phyloP scores from a whole-genome alignment of 2,113 vertebrate genomes.

The Psammodynastes pulverulentus region DNA sequence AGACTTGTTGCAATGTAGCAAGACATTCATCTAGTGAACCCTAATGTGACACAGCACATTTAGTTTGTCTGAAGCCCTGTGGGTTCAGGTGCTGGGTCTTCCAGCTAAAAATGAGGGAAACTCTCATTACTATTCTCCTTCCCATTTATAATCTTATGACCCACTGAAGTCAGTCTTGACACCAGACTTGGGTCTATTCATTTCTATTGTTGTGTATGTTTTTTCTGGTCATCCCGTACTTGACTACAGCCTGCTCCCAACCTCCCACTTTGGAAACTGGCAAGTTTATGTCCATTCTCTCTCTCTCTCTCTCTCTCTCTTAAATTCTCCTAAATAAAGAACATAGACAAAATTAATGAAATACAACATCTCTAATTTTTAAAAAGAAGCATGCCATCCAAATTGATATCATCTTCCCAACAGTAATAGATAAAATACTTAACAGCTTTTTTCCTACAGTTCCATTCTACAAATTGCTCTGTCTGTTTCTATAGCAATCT shows the following conservation, averaged over 20 bases:
- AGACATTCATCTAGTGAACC: not conserved
- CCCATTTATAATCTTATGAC: not conserved
- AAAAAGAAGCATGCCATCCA: slow-evolving; percentile 15
- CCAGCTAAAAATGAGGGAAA: not conserved
- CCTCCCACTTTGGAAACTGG: not conserved
- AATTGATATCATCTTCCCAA: slow-evolving; percentile 44
- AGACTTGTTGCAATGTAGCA: not conserved
- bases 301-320: too few relatives aligned
- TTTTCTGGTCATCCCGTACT: not conserved
- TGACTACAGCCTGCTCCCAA: not conserved
- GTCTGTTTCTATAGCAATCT: slow-evolving; percentile 74
- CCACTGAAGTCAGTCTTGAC: not conserved
- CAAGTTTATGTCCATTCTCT: not conserved
- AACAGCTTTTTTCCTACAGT: slow-evolving; percentile 51
- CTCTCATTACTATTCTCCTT: not conserved
- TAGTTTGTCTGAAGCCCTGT: not conserved
- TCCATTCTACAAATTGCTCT: slow-evolving; percentile 57
- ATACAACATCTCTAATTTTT: slow-evolving; percentile 8
- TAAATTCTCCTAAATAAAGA: slow-evolving; percentile 35
- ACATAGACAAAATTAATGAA: slow-evolving; percentile 10
- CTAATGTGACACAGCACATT: not conserved
- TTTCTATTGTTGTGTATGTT: not conserved
- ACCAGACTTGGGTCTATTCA: not conserved
- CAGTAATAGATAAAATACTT: slow-evolving; percentile 46
- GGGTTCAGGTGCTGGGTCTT: not conserved